phyloP scores from a whole-genome alignment of 2,113 vertebrate genomes.

The Poecile atricapillus region DNA sequence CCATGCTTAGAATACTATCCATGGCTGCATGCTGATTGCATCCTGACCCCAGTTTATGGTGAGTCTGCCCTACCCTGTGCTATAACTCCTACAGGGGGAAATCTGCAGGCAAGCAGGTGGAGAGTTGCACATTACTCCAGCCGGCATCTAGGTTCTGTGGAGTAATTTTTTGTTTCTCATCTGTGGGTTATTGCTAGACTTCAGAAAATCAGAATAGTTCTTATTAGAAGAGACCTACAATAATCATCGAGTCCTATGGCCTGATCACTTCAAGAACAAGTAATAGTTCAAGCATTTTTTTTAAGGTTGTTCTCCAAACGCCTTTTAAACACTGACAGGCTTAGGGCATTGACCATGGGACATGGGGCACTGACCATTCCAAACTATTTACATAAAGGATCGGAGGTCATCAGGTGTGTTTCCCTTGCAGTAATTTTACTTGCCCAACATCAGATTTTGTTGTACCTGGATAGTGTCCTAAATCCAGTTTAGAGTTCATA shows the following conservation, averaged over 20 bases:
- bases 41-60: background rate
- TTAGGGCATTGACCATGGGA: background rate
- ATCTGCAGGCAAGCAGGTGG: background rate
- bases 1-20: background rate
- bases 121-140: background rate
- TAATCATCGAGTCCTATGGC: background rate
- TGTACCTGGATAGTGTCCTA: background rate
- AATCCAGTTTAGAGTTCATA: background rate
- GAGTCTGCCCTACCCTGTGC: background rate
- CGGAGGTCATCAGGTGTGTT: background rate
- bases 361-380: background rate
- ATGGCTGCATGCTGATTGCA: background rate
- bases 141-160: background rate
- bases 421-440: background rate
- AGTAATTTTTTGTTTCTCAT: background rate
- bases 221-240: background rate
- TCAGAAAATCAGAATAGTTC: background rate
- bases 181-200: background rate
- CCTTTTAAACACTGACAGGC: background rate
- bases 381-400: background rate
- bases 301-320: background rate
- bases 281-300: background rate
- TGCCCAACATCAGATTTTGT: rapidly evolving
- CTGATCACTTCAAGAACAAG: background rate
- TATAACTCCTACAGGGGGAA: background rate